Percentiles rank a stretch among this genome's conserved stretches.
phyloP scores from a whole-genome alignment of 2,113 vertebrate genomes.

The Semnornis frantzii region DNA sequence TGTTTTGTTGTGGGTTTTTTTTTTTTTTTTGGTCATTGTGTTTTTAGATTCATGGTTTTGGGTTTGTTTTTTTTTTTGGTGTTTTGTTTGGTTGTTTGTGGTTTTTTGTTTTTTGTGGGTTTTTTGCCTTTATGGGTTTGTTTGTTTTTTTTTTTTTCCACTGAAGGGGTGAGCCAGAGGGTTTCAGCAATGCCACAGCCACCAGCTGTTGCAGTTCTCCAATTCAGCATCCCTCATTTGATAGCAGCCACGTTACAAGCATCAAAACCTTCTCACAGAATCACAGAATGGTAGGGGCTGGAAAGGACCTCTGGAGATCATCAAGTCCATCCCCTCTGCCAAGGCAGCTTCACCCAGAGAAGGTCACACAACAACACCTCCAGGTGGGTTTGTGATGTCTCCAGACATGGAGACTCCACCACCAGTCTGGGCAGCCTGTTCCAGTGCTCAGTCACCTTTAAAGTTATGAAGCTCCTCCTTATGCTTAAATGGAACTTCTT shows the following conservation, averaged over 20 bases:
- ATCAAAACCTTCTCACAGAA: not conserved
- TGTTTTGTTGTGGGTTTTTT: no score
- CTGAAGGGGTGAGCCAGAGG: not conserved
- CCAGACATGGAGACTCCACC: no score
- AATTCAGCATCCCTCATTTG: not conserved
- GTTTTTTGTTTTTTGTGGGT: not conserved
- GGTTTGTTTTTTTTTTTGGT: not conserved
- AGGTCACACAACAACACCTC: no score
- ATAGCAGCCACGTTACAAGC: not conserved
- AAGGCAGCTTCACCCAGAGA: no score
- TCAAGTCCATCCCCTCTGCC: no score
- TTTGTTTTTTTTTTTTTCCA: not conserved
- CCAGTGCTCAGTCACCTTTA: no score
- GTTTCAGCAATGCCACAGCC: constrained; percentile 24
- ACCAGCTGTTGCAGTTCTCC: constrained; percentile 42
- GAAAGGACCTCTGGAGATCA: no score
- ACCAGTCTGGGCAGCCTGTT: no score
- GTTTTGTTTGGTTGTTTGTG: not conserved
- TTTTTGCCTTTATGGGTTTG: not conserved
- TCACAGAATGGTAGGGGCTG: no score
- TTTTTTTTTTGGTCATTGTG: not conserved
- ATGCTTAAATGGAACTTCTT: no score
- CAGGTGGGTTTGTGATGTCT: no score
- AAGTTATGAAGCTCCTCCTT: no score
- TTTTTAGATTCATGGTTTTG: not conserved